Percentiles rank a stretch among this genome's conserved stretches.
Conservation (phyloP, 2,888 invertebrate genomes). For the Drosophila falleni region DNA sequence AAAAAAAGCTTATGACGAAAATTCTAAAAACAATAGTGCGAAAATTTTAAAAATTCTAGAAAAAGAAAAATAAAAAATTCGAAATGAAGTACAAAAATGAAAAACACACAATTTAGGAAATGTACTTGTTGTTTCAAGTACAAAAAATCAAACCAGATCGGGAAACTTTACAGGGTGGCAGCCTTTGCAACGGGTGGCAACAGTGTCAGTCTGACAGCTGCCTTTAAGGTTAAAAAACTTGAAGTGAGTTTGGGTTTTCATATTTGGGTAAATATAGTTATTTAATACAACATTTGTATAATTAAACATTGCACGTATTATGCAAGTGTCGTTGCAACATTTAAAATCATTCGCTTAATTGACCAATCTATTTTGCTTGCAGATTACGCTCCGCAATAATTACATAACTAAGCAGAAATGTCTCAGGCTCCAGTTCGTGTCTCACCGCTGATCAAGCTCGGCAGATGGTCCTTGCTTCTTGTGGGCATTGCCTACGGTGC, state of each 20-base stretch:
- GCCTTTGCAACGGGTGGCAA: no score
- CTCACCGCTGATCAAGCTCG: slow-evolving; percentile 93
- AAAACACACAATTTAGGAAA: not conserved
- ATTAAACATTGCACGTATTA: not conserved
- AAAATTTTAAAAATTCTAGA: no score
- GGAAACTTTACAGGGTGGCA: no score
- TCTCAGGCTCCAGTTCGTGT: slow-evolving; percentile 90
- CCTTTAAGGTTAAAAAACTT: slow-evolving; percentile 69
- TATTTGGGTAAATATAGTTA: slow-evolving; percentile 62
- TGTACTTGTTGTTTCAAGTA: no score
- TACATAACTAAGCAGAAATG: slow-evolving; percentile 82
- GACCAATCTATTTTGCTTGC: slow-evolving; percentile 31
- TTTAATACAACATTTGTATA: slow-evolving; percentile 12
- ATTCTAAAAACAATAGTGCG: no score
- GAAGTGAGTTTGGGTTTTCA: slow-evolving; percentile 46
- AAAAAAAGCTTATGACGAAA: no score
- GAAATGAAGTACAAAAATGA: no score
- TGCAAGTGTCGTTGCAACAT: not conserved
- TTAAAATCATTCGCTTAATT: not conserved
- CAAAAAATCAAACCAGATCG: no score
- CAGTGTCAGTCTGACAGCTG: slow-evolving; percentile 70
- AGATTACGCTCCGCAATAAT: slow-evolving; percentile 67
- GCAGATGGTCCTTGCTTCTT: slow-evolving; percentile 92
- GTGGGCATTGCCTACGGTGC: slow-evolving; percentile 91
- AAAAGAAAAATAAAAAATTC: no score